Evolutionary conservation across 2,113 vertebrate genomes (phyloP), one percentile per base, ranked within the genome.

Genomic region (Zeus faber): DNA sequence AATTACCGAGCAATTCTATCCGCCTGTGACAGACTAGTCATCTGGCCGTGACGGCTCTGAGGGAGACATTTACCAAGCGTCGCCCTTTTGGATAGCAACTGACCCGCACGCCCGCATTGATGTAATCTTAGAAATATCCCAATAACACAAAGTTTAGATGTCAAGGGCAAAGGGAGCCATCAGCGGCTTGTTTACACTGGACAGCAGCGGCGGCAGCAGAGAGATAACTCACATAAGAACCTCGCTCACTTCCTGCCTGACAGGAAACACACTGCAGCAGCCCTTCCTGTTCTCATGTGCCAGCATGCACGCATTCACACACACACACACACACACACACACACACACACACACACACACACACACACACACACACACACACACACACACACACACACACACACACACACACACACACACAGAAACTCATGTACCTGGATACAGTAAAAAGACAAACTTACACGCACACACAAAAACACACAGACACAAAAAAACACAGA

Each of bases 211-310:
- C 4, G 27, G 27, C 27, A 4, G 31, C 16, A 4, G 4, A 46
- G 41, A 9, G 27, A 26, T 54, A 14, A 54, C n/a, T 33, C 9
- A 31, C 6, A 17, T 6, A 39, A 21, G 18, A 52, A 37, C 49
- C 37, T 21, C 48, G 46, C 40, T 24, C 22, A 59, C 53, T 66
- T 77, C 69, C 74, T 78, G 59, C 31, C 57, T 58, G 35, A 62
- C 71, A 72, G 71, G 72, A 79, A 72, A 50, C 53, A 29, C 18
- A 61, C 10, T 54, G 26, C 49, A 45, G 24, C 45, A 22, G 23
- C 49, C 25, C 44, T 54, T 49, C 50, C 50, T 44, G 62, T 23
- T 24, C 27, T 9, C 20, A 14, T 18, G 17, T 10, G 27, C n/a
- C 41, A 21, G 33, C 20, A 39, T 13, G 13, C 13, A 23, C 9